These are phyloP conservation scores for Pituophis catenifer DNA, from an alignment of 2,113 vertebrate genomes.

Conservation along the genomic window DNA sequence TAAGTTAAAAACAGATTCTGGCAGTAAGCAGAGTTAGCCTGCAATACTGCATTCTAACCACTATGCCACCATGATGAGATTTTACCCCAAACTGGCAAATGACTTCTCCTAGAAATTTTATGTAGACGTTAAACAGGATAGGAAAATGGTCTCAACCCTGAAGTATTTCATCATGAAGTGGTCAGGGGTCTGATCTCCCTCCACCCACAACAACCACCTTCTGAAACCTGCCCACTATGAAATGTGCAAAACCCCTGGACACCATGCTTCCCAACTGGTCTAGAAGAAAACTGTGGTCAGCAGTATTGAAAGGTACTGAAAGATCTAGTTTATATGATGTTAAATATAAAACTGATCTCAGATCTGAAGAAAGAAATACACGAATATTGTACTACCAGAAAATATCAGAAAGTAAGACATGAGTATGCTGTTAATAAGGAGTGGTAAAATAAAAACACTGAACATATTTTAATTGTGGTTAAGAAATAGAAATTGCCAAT, in stretches of 20 bases:
- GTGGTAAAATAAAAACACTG: not conserved
- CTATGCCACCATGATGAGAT: not conserved
- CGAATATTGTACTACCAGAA: not conserved
- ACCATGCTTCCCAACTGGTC: not conserved
- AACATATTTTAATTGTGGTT: not conserved
- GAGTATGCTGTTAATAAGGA: not conserved
- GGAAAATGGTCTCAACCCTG: not conserved
- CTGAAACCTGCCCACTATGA: not conserved
- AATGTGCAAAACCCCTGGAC: fast-evolving
- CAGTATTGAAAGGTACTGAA: not conserved
- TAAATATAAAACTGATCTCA: not conserved
- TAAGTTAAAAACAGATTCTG: not conserved
- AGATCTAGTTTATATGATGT: not conserved
- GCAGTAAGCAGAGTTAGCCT: no score
- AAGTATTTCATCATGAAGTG: not conserved
- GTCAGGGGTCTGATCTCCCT: not conserved
- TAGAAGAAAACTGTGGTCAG: not conserved
- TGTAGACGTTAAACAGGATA: not conserved
- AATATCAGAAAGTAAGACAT: not conserved
- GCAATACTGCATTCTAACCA: not conserved
- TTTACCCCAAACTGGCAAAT: not conserved
- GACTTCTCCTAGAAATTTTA: not conserved
- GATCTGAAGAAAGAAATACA: not conserved
- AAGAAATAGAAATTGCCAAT: slow-evolving; percentile 4
- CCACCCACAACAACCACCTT: not conserved